A percentile compares a stretch with the other conserved stretches of the same genome.
Conservation (phyloP, 2,888 invertebrate species). For the Ectobius pallidus region DNA sequence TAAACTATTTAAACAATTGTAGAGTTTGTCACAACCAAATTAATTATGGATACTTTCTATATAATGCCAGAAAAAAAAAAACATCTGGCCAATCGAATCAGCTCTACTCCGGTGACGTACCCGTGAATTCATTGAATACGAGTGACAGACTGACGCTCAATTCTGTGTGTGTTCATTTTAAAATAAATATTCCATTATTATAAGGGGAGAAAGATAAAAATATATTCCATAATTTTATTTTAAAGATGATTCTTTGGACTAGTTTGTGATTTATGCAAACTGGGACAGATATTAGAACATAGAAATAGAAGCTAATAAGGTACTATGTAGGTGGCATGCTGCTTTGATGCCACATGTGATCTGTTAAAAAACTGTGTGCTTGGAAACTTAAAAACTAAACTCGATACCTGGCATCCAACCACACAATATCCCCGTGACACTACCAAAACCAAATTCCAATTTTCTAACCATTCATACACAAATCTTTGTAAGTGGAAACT, state of each 20-base stretch:
- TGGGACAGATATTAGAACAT: background rate
- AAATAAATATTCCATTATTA: too few relatives aligned
- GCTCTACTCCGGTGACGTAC: too few relatives aligned
- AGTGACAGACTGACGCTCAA: too few relatives aligned
- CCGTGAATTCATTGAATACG: too few relatives aligned
- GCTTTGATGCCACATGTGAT: background rate
- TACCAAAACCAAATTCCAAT: slow-evolving; percentile 4
- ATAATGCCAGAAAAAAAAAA: too few relatives aligned
- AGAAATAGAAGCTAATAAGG: background rate
- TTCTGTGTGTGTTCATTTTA: too few relatives aligned
- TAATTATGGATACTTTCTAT: too few relatives aligned
- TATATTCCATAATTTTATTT: background rate
- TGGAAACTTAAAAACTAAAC: background rate
- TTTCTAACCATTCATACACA: slow-evolving; percentile 4
- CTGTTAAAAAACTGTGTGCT: background rate
- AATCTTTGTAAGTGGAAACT: background rate
- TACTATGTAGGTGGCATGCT: background rate
- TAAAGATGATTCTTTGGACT: background rate
- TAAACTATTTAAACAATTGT: too few relatives aligned
- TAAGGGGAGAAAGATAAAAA: too few relatives aligned
- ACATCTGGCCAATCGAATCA: too few relatives aligned
- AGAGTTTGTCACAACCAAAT: too few relatives aligned
- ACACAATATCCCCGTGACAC: background rate
- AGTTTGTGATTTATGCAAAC: background rate
- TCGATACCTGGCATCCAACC: background rate